Evolutionary conservation across 2,113 vertebrate genomes (phyloP), one percentile per base, ranked within the genome.

Genomic region (Coreoperca whiteheadi): DNA sequence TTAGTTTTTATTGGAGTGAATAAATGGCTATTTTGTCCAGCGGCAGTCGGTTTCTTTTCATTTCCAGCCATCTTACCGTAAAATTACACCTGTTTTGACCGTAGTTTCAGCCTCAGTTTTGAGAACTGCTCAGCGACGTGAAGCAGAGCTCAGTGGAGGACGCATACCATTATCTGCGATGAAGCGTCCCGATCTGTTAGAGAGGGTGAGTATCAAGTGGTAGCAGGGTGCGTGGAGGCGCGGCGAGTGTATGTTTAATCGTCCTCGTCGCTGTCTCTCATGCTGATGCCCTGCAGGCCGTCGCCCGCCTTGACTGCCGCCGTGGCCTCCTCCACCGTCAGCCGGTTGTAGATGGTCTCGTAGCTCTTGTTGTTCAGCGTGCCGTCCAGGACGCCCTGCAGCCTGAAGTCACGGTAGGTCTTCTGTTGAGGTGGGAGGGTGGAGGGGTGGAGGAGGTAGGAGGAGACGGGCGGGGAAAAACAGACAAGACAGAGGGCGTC

Each of bases 231-330:
- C 50, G 56, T 18, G 50, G 20, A 9, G 34, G 21, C 4, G 2
- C 4, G 61, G 5, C 60, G 12, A 28, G 73, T 34, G 15, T 14
- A 30, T 11, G 32, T 53, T 97, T 88, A 98, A 64, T 96, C 96
- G 71, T 99, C 98, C 91, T 98, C 97, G 4, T 99, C 98, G 1
- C 98, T 99, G 95, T 99, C 97, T 81, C 96, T 98, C 98, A 99
- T 99, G 3, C 97, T 97, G 89, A 99, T 96, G 63, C 98, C 98
- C 92, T 97, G 97, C 76, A 99, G 97, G 71, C 96, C 96, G 56
- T 95, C 96, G 0, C 96, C 95, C 6, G 96, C 94, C 0, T 97
- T 97, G 43, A 98, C 98, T 0, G 97, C 95, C 9, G 95, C 95
- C 0, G 97, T 97, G 78, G 98, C 97, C 46, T 99, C 98, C 89